These are phyloP conservation scores for Globodera rostochiensis DNA, from an alignment of 1,140 invertebrate genomes.

Conservation along the genomic window DNA sequence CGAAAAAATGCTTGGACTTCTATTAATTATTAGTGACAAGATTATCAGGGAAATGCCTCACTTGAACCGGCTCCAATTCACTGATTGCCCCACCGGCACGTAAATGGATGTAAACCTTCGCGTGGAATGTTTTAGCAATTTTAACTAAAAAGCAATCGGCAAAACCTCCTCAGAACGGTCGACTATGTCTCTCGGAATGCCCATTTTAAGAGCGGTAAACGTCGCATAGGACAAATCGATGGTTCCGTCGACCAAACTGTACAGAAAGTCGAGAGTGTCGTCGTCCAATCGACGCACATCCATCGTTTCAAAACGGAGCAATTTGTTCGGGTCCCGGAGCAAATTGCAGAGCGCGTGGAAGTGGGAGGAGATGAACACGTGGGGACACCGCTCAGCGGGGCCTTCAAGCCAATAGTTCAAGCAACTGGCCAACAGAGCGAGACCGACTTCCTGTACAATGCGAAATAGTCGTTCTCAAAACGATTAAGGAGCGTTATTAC, in stretches of 20 bases:
- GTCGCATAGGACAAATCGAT: conserved; percentile 55
- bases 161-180: conserved; percentile 54
- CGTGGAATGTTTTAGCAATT: background rate
- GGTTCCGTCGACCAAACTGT: conserved; percentile 51
- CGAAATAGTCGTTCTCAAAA: conserved; percentile 17
- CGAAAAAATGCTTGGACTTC: no score
- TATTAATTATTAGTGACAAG: no score
- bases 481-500: conserved; percentile 52
- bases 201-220: conserved; percentile 56
- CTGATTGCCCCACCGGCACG: conserved; percentile 9
- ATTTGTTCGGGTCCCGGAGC: conserved; percentile 21
- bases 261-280: conserved; percentile 49
- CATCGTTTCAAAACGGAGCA: conserved; percentile 53
- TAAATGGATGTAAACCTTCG: conserved; percentile 21
- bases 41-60: background rate
- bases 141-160: no score
- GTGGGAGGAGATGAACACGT: conserved; percentile 57
- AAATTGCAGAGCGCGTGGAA: conserved; percentile 58
- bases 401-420: conserved; percentile 62
- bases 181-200: conserved; percentile 49
- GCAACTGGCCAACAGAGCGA: conserved; percentile 54
- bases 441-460: conserved; percentile 58
- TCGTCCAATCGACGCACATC: conserved; percentile 48
- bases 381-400: conserved; percentile 50
- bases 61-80: conserved; percentile 11